Evolutionary conservation across 1,140 invertebrate genomes (phyloP).

Genomic region (Drosophila ananassae): DNA sequence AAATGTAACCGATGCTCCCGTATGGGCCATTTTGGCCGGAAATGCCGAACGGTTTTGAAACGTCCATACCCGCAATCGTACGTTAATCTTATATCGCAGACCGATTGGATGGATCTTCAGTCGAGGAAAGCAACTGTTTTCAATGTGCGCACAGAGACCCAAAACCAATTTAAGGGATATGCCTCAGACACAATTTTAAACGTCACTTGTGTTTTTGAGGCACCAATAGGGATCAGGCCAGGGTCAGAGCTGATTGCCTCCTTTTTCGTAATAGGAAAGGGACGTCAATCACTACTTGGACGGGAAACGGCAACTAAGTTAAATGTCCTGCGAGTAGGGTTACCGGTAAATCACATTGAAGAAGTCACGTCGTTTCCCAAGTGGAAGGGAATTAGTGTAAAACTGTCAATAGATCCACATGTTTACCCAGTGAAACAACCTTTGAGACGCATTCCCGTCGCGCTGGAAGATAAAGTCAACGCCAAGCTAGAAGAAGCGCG

Average conservation of each 20-base stretch:
- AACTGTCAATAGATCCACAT: not conserved
- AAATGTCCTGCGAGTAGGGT: not conserved
- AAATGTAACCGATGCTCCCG: too few relatives aligned
- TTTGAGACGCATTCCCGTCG: too few relatives aligned
- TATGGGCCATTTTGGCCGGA: too few relatives aligned
- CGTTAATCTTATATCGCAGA: too few relatives aligned
- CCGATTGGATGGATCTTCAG: too few relatives aligned
- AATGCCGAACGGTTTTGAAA: too few relatives aligned
- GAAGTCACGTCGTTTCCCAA: slow-evolving; percentile 14
- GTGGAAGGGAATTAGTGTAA: slow-evolving; percentile 5
- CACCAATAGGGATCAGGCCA: slow-evolving; percentile 6
- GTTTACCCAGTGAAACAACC: not conserved
- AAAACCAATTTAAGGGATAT: too few relatives aligned
- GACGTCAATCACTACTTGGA: slow-evolving; percentile 28
- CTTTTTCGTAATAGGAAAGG: slow-evolving; percentile 15
- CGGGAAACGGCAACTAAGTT: slow-evolving; percentile 18
- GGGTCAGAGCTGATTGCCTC: not conserved
- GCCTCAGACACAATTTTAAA: too few relatives aligned
- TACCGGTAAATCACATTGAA: not conserved
- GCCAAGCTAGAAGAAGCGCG: slow-evolving; percentile 16
- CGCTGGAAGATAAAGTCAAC: too few relatives aligned
- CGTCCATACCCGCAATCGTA: too few relatives aligned
- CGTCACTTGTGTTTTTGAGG: slow-evolving; percentile 25
- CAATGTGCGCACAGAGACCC: too few relatives aligned
- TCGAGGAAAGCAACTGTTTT: too few relatives aligned